Base-by-base conservation (phyloP, 2,113 vertebrate genomes). In the Eulemur macaco region DNA sequence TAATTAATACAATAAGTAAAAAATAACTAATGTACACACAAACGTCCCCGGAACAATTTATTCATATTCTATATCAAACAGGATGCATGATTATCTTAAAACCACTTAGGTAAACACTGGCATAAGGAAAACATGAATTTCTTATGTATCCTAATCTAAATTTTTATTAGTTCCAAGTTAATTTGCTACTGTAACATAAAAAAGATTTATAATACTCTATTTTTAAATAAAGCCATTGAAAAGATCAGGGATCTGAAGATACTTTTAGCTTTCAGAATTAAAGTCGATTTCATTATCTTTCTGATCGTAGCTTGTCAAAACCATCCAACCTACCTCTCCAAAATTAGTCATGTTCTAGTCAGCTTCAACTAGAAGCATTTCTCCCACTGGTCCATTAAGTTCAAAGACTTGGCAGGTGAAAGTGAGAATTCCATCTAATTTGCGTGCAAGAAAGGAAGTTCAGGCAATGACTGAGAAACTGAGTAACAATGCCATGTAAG, bases 261-360 rank as follows among this genome's bases (percentile, higher is more conserved):
- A 94, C 39, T 95, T 97, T 81, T 17, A 86, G 20, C 42, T 93
- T 87, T 76, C 86, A 83, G 78, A 91, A 92, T 81, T 71, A 96
- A 91, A 91, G 56, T 34, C 82, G 71, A 78, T 52, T 91, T 74
- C 54, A 68, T 77, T 85, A 85, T 5, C 77, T 90, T 42, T 45
- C 71, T 83, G 54, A 91, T 58, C 42, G 45, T 64, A 94, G 37
- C 63, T 13, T 56, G 21, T 86, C 80, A 92, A 74, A 96, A 54
- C 8, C 31, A 87, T 54, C 29, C 52, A 95, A 73, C 20, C 42
- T 56, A 13, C 74, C 64, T 93, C 77, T 89, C 56, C 25, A n/a
- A 50, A 86, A 83, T 83, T 31, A 86, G 63, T 58, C 63, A 47
- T 14, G 63, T 37, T 86, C 52, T 52, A 68, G 50, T 66, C 50